Conservation (phyloP, 2,797 vertebrate species). For the Etheostoma nigrum region DNA sequence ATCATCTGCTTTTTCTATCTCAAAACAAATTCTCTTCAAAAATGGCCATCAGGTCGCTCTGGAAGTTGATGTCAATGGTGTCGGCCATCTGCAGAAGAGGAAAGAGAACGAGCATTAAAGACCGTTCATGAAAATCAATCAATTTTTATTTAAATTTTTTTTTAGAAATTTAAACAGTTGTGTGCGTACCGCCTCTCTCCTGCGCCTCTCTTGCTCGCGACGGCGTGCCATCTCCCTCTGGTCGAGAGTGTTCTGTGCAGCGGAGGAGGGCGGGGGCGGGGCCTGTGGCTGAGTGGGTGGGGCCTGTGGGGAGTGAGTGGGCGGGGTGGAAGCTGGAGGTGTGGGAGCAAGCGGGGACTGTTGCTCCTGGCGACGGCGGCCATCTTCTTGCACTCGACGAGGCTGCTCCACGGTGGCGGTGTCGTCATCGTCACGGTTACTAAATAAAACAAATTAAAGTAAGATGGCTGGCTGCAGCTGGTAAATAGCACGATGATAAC, state of each 20-base stretch:
- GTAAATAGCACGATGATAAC: too few relatives aligned
- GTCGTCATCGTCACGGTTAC: conserved; percentile 91
- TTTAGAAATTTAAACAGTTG: too few relatives aligned
- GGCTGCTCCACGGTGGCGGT: conserved; percentile 79
- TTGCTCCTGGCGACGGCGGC: conserved; percentile 87
- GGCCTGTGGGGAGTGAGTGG: conserved; percentile 81
- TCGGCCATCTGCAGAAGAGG: conserved; percentile 87
- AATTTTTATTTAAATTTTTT: too few relatives aligned
- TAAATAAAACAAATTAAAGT: neutral
- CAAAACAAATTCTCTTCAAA: conserved; percentile 96
- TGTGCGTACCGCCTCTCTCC: conserved; percentile 89
- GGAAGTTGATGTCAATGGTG: conserved; percentile 96
- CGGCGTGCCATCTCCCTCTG: conserved; percentile 92
- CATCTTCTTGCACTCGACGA: conserved; percentile 69
- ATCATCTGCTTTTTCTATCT: conserved; percentile 31
- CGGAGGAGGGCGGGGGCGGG: conserved; percentile 70
- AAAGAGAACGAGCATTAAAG: neutral
- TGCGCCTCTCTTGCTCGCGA: conserved; percentile 91
- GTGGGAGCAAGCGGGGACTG: conserved; percentile 82
- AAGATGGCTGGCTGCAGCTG: neutral
- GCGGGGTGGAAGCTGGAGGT: conserved; percentile 76
- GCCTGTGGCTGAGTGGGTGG: conserved; percentile 73
- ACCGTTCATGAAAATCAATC: rapidly evolving
- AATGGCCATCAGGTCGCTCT: conserved; percentile 95
- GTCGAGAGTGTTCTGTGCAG: conserved; percentile 89